phyloP scores from a whole-genome alignment of 2,888 invertebrate genomes.

The Xestia rhomboidea region DNA sequence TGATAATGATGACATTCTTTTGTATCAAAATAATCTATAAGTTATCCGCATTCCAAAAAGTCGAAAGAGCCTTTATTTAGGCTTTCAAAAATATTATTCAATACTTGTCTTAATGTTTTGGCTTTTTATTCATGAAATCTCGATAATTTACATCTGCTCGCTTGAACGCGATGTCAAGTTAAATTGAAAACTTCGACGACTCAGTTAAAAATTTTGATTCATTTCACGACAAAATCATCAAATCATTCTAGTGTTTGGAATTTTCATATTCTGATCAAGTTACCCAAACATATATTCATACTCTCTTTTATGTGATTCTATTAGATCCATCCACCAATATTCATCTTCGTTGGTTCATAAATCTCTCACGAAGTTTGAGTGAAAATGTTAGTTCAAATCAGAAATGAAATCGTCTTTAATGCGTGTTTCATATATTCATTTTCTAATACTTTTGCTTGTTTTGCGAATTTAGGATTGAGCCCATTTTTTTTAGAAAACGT shows the following conservation, averaged over 20 bases:
- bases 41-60: background rate
- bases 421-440: conserved; percentile 26
- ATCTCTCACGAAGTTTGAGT: conserved; percentile 12
- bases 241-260: background rate
- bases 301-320: conserved; percentile 4
- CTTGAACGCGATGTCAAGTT: conserved; percentile 71
- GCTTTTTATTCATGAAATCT: conserved; percentile 67
- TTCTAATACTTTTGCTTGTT: conserved; percentile 29
- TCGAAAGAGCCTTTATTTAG: background rate
- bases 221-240: conserved; percentile 54
- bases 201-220: conserved; percentile 60
- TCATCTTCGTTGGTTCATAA: conserved; percentile 28
- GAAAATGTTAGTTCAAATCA: conserved; percentile 47
- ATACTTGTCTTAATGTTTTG: conserved; percentile 21
- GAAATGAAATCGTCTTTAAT: conserved; percentile 34
- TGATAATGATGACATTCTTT: background rate
- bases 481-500: conserved; percentile 12
- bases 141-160: conserved; percentile 68
- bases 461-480: conserved; percentile 14
- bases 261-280: background rate
- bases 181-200: conserved; percentile 75
- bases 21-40: background rate
- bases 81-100: conserved; percentile 30
- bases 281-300: background rate
- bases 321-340: conserved; percentile 22